Evolutionary conservation across 2,888 invertebrate genomes (phyloP), one percentile per base, ranked within the genome.

Genomic region (Glaucopsyche alexis): DNA sequence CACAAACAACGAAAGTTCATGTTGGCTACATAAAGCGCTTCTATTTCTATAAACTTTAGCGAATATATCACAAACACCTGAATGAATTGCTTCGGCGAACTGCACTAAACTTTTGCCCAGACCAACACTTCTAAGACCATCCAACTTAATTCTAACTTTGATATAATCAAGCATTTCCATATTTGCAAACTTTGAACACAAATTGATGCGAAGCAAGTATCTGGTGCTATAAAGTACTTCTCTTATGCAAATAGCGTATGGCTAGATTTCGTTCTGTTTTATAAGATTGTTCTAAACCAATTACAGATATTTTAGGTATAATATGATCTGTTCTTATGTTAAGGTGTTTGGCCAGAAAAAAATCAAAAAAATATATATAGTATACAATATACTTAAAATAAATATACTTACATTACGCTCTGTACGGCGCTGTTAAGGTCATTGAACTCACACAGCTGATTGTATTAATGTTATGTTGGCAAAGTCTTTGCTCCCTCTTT

Each of bases 131-230:
- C 42, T 52, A 71, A 52, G 55, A 55, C 60, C 64, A 38, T 49
- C 47, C 52, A 72, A 64, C 49, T 72, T 72, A 42, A 49, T 65
- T 49, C 49, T 47, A 47, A 72, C 60, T 72, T 64, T 49, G 38
- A 64, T 64, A 72, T 72, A 72, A 64, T 72, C 72, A 71, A 72
- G 19, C 64, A 72, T 72, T 72, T 72, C 47, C 71, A 71, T 72
- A 72, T 49, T 47, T 64, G 47, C 47, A 45, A 64, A 65, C 64
- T 72, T 72, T 49, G 47, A 65, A 72, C 38, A 29, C 60, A 64
- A 65, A 64, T 45, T 64, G 64, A 72, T 64, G 72, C 11, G 40
- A 52, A 19, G 49, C 49, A 49, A 65, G 40, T 72, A n/a, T 7
- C 69, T 69, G 47, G 29, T 7, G 7, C 49, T 16, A 55, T 42